phyloP scores from a whole-genome alignment of 2,888 invertebrate species.

The Rambutsinella grinnellia region DNA sequence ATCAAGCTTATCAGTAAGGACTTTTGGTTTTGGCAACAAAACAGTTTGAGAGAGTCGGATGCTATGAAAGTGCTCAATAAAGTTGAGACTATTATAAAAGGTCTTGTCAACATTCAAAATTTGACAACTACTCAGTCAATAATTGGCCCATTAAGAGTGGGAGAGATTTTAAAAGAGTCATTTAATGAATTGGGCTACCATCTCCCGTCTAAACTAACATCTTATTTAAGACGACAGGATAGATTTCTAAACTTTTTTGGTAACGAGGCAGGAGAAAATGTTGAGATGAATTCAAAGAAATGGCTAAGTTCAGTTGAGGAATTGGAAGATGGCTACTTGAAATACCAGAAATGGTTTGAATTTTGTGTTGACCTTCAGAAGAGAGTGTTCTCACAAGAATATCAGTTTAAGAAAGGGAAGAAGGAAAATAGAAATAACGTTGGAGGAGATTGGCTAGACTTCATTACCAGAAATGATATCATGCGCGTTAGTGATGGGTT shows the following conservation, averaged over 20 bases:
- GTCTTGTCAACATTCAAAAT: no score
- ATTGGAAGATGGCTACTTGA: not conserved
- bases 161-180: not conserved
- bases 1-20: no score
- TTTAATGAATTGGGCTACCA: not conserved
- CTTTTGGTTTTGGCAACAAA: no score
- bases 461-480: not conserved
- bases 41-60: no score
- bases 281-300: no score
- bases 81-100: no score
- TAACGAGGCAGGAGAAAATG: not conserved
- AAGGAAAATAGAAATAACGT: not conserved
- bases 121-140: no score
- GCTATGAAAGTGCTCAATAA: no score
- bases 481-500: not conserved
- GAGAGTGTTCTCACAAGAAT: not conserved
- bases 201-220: not conserved
- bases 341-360: not conserved
- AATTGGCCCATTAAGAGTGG: not conserved
- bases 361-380: not conserved
- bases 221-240: not conserved
- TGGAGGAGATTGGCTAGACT: not conserved
- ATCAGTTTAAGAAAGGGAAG: not conserved
- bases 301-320: not conserved
- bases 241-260: conserved; percentile 1